Percentiles rank a stretch among this genome's conserved stretches.
These are phyloP conservation scores for Bombus turneri DNA, from an alignment of 1,140 invertebrate species.

Conservation along the genomic window DNA sequence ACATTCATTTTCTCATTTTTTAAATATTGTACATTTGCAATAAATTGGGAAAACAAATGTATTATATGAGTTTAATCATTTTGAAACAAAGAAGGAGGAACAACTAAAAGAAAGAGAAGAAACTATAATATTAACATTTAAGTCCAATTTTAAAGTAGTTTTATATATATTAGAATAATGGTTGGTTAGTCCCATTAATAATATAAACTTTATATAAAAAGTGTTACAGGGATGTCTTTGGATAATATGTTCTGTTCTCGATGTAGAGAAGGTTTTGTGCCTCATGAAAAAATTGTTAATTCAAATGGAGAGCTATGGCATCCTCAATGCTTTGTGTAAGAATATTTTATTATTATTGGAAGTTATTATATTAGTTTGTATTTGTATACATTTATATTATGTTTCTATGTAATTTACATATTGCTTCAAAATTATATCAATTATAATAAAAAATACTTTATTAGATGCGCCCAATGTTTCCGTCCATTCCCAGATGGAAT, in stretches of 20 bases:
- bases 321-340: constrained; percentile 99
- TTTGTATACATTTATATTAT: too few relatives aligned
- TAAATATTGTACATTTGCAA: not conserved
- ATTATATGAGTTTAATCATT: too few relatives aligned
- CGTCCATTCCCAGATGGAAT: constrained; percentile 98
- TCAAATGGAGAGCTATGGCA: constrained; percentile 99
- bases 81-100: too few relatives aligned
- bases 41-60: not conserved
- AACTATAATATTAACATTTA: too few relatives aligned
- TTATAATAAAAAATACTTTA: constrained; percentile 17
- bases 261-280: constrained; percentile 96
- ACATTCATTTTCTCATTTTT: not conserved
- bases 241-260: constrained; percentile 96
- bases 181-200: not conserved
- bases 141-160: not conserved
- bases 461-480: constrained; percentile 99
- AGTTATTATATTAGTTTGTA: not conserved
- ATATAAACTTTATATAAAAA: constrained; percentile 74
- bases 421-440: not conserved
- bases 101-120: too few relatives aligned
- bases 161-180: not conserved
- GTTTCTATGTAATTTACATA: not conserved
- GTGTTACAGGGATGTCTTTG: constrained; percentile 90
- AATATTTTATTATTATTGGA: constrained; percentile 64
- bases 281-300: constrained; percentile 99